Percentiles rank a stretch among this genome's conserved stretches.
Evolutionary conservation across 2,888 invertebrate species (phyloP).

Genomic region (Cylindroiulus punctatus): DNA sequence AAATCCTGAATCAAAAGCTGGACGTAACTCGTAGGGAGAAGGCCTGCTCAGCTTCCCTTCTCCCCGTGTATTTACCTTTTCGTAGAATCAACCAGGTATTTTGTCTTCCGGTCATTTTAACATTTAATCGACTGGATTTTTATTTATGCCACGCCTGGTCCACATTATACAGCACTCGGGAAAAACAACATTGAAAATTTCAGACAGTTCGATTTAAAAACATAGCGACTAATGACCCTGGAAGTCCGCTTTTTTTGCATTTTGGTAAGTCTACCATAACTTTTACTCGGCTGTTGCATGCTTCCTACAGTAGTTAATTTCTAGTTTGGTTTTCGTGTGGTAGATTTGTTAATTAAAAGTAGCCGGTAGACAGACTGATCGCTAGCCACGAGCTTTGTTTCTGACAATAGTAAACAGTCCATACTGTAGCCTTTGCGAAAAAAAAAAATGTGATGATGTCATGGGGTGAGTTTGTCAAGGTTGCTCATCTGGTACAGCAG

Average conservation of each 20-base stretch:
- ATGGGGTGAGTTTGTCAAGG: too few relatives aligned
- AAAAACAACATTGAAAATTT: neutral
- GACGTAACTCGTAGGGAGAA: neutral
- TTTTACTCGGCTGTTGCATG: neutral
- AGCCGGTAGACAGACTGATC: too few relatives aligned
- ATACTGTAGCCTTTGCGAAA: too few relatives aligned
- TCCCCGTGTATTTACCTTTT: neutral
- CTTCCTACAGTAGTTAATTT: neutral
- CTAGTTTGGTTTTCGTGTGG: too few relatives aligned
- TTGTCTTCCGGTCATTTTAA: slow-evolving; percentile 36
- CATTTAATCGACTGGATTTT: slow-evolving; percentile 30
- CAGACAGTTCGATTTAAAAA: slow-evolving; percentile 20
- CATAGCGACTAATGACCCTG: slow-evolving; percentile 5
- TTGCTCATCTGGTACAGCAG: too few relatives aligned
- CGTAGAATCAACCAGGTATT: slow-evolving; percentile 42
- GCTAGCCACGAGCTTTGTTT: too few relatives aligned
- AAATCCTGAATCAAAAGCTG: neutral
- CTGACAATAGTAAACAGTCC: too few relatives aligned
- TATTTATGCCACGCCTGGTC: slow-evolving; percentile 24
- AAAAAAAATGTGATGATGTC: too few relatives aligned
- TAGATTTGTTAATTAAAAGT: too few relatives aligned
- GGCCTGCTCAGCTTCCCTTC: slow-evolving; percentile 27
- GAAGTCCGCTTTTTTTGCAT: neutral
- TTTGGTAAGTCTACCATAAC: slow-evolving; percentile 6
- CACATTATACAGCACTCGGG: neutral